phyloP scores from a whole-genome alignment of 1,140 invertebrate species.

The Venustaconcha ellipsiformis region DNA sequence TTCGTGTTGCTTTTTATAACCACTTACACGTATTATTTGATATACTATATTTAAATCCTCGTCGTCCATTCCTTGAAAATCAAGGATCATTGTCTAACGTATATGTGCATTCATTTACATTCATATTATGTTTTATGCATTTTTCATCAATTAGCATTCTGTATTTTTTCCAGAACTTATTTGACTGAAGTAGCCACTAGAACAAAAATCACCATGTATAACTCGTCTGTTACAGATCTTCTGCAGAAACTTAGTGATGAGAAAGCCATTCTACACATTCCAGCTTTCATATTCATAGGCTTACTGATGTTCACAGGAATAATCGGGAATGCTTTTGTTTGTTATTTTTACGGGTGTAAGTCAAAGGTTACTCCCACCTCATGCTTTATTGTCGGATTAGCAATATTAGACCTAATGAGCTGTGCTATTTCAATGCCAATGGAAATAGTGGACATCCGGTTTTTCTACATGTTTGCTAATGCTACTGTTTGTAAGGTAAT shows the following conservation, averaged over 20 bases:
- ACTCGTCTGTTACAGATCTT: neutral
- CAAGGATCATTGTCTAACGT: too few species aligned
- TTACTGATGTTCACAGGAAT: slow-evolving; percentile 46
- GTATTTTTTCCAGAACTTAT: too few species aligned
- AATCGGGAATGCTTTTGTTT: slow-evolving; percentile 46
- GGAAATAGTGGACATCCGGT: slow-evolving; percentile 39
- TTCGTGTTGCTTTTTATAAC: too few species aligned
- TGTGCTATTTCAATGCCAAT: slow-evolving; percentile 52
- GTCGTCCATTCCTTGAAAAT: too few species aligned
- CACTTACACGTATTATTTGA: too few species aligned
- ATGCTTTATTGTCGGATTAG: slow-evolving; percentile 42
- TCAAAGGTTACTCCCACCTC: slow-evolving; percentile 41
- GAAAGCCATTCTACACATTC: slow-evolving; percentile 37
- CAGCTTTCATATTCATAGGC: slow-evolving; percentile 38
- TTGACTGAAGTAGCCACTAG: too few species aligned
- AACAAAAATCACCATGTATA: too few species aligned
- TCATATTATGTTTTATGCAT: too few species aligned
- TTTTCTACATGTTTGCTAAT: slow-evolving; percentile 42
- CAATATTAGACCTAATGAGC: slow-evolving; percentile 47
- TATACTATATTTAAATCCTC: too few species aligned
- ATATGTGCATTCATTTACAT: too few species aligned
- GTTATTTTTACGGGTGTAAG: slow-evolving; percentile 49
- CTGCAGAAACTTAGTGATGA: slow-evolving; percentile 37
- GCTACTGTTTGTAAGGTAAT: slow-evolving; percentile 41
- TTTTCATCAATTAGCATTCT: too few species aligned